A percentile compares a stretch with the other conserved stretches of the same genome.
These are phyloP conservation scores for Mnemiopsis leidyi DNA, from an alignment of 37 sponge, comb jelly and placozoan species.

Conservation along the genomic window DNA sequence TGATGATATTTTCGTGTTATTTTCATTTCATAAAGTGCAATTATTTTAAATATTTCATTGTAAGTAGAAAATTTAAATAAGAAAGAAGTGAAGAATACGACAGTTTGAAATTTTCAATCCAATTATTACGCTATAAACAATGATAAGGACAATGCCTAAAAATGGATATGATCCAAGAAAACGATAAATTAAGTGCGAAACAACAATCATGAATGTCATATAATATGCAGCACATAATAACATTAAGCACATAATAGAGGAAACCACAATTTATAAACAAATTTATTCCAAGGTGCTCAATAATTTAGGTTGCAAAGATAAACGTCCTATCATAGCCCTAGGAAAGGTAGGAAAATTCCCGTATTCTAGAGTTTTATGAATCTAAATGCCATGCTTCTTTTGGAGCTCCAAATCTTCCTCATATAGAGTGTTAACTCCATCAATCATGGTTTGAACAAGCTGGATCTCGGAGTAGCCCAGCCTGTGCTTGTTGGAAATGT, in stretches of 20 bases:
- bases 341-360: too few species aligned
- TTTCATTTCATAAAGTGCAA: too few species aligned
- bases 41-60: too few species aligned
- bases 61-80: too few species aligned
- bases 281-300: neutral
- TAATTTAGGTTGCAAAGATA: too few species aligned
- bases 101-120: neutral
- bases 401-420: conserved; percentile 55
- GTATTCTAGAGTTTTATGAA: neutral
- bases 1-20: too few species aligned
- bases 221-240: neutral
- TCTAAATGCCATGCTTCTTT: neutral
- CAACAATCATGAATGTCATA: neutral
- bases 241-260: neutral
- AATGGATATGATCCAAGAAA: neutral
- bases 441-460: conserved; percentile 80
- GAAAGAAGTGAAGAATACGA: too few species aligned
- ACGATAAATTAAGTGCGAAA: neutral
- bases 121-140: neutral
- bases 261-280: neutral
- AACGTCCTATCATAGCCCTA: too few species aligned
- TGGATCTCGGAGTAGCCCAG: conserved; percentile 86
- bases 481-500: conserved; percentile 80
- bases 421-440: conserved; percentile 88
- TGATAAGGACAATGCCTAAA: neutral